Percentiles rank a stretch among this genome's conserved stretches.
Evolutionary conservation across 2,888 invertebrate genomes (phyloP).

Genomic region (Zygaena filipendulae): DNA sequence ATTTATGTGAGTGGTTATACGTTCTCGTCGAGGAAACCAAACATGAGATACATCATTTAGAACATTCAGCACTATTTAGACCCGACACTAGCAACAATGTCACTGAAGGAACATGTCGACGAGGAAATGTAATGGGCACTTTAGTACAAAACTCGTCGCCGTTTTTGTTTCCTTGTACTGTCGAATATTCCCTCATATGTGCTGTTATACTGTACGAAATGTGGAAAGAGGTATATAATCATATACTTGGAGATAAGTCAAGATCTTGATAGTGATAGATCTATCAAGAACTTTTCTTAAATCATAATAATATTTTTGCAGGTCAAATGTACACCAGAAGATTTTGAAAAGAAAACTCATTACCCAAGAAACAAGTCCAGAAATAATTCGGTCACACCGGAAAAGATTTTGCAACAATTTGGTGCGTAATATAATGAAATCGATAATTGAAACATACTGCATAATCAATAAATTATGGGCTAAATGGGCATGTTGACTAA

Average conservation of each 20-base stretch:
- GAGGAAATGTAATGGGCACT: conserved; percentile 77
- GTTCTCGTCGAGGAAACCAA: conserved; percentile 89
- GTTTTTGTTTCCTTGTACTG: conserved; percentile 89
- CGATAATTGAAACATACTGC: background rate
- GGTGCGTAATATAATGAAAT: too few species aligned
- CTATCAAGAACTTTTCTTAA: too few species aligned
- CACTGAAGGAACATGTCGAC: conserved; percentile 50
- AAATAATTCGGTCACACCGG: conserved; percentile 58
- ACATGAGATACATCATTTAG: conserved; percentile 83
- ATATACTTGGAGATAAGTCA: too few species aligned
- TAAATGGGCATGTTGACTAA: too few species aligned
- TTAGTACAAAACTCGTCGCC: conserved; percentile 77
- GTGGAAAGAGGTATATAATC: conserved; percentile 82
- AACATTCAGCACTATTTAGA: conserved; percentile 41
- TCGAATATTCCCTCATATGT: conserved; percentile 92
- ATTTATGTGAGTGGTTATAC: conserved; percentile 92
- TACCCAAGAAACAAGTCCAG: conserved; percentile 48
- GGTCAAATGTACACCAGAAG: conserved; percentile 59
- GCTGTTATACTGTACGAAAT: conserved; percentile 90
- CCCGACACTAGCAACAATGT: conserved; percentile 21
- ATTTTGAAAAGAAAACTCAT: conserved; percentile 52
- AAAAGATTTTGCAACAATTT: conserved; percentile 61
- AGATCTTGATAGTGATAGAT: too few species aligned
- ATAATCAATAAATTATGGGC: too few species aligned
- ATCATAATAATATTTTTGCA: too few species aligned